Evolutionary conservation across 2,888 invertebrate species (phyloP).

Genomic region (Chelonus formosanus): DNA sequence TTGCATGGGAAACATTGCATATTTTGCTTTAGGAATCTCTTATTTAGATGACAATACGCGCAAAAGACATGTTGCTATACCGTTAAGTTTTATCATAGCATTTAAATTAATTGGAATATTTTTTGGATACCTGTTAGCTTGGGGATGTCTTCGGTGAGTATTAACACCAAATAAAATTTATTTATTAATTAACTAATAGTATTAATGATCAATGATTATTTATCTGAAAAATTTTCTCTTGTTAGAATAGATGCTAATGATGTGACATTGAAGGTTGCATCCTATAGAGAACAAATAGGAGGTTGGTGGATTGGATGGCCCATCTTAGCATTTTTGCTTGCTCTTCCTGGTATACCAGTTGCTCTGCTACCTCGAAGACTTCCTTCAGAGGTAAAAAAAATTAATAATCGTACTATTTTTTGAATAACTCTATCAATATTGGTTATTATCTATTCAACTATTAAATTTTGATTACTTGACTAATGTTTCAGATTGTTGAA

Average conservation of each 20-base stretch:
- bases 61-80: constrained; percentile 66
- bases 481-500: constrained; percentile 64
- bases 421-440: no score
- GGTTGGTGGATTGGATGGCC: constrained; percentile 68
- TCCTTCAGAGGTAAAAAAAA: constrained; percentile 59
- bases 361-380: constrained; percentile 69
- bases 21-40: constrained; percentile 69
- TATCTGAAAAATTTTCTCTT: no score
- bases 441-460: not conserved
- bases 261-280: constrained; percentile 46
- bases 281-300: constrained; percentile 57
- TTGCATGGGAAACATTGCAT: constrained; percentile 67
- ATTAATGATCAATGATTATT: no score
- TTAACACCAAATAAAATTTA: not conserved
- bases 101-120: constrained; percentile 53
- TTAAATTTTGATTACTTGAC: not conserved
- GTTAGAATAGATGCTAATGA: constrained; percentile 52
- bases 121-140: constrained; percentile 55
- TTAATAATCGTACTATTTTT: no score
- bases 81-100: constrained; percentile 51
- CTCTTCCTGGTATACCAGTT: constrained; percentile 66
- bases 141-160: constrained; percentile 55
- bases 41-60: constrained; percentile 73
- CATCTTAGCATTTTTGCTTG: constrained; percentile 64
- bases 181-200: no score